These are phyloP conservation scores for Acanthiza pusilla DNA, from an alignment of 2,797 vertebrate genomes.

Conservation along the genomic window DNA sequence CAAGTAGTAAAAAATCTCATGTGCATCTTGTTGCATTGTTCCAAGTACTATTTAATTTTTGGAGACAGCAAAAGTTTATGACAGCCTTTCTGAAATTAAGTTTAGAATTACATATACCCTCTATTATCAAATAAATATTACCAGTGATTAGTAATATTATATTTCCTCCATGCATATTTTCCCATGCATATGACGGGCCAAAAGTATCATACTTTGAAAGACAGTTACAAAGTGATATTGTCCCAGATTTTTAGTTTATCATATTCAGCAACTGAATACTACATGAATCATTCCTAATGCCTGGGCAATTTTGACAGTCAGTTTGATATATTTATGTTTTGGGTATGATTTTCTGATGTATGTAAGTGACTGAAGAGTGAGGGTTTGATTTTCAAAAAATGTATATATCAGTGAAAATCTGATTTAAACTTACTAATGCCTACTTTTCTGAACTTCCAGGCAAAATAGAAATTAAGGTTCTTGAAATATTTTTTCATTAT, in stretches of 20 bases:
- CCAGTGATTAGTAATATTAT: neutral
- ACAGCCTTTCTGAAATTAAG: neutral
- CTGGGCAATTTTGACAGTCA: neutral
- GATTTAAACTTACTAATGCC: neutral
- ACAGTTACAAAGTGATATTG: neutral
- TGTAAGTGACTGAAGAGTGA: neutral
- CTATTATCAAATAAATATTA: neutral
- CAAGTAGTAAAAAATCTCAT: neutral
- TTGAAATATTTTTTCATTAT: neutral
- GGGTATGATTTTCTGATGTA: neutral
- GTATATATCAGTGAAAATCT: neutral
- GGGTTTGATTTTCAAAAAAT: neutral
- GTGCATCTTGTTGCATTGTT: neutral
- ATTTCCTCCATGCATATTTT: no score
- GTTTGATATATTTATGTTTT: neutral
- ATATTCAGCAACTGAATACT: neutral
- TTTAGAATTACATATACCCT: neutral
- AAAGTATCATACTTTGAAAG: neutral
- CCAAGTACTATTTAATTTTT: neutral
- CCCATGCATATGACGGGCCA: neutral
- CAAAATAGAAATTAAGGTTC: neutral
- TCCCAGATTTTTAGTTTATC: neutral
- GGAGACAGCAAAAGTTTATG: neutral
- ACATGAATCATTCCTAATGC: neutral
- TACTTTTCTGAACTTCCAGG: neutral